phyloP scores from a whole-genome alignment of 2,797 vertebrate genomes.

The Sternarchorhynchus goeldii region DNA sequence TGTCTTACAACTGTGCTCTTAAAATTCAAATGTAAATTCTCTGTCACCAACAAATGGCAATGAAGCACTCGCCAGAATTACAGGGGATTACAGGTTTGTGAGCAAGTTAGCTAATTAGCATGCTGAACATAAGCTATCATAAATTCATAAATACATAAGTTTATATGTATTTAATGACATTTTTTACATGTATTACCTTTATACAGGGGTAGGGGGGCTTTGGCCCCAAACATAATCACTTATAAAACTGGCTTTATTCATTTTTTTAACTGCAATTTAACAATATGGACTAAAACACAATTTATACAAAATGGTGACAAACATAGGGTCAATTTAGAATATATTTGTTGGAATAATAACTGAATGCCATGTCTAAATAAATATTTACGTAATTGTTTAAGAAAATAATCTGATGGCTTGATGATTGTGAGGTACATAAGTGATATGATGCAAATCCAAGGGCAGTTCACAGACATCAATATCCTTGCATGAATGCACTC shows the following conservation, averaged over 20 bases:
- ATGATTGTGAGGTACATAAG: too few relatives aligned
- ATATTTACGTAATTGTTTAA: too few relatives aligned
- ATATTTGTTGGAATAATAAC: too few relatives aligned
- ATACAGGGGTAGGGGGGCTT: too few relatives aligned
- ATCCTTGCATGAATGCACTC: slow-evolving; percentile 6
- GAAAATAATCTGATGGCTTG: too few relatives aligned
- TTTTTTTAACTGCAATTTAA: not conserved
- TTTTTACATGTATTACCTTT: too few relatives aligned
- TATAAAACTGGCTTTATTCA: not conserved
- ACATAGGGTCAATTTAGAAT: too few relatives aligned
- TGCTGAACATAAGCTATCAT: too few relatives aligned
- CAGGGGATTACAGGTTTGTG: slow-evolving; percentile 33
- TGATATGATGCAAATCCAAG: not conserved
- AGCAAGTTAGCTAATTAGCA: too few relatives aligned
- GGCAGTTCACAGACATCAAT: slow-evolving; percentile 5
- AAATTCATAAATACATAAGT: too few relatives aligned
- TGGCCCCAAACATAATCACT: not conserved
- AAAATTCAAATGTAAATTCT: not conserved
- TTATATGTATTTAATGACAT: too few relatives aligned
- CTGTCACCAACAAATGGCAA: not conserved
- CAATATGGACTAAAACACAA: not conserved
- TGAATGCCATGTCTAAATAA: not conserved
- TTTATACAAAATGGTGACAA: not conserved
- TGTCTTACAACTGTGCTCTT: too few relatives aligned
- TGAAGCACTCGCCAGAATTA: not conserved